Base-by-base conservation (phyloP, 2,797 vertebrate genomes). In the Phoxinus dragarum region DNA sequence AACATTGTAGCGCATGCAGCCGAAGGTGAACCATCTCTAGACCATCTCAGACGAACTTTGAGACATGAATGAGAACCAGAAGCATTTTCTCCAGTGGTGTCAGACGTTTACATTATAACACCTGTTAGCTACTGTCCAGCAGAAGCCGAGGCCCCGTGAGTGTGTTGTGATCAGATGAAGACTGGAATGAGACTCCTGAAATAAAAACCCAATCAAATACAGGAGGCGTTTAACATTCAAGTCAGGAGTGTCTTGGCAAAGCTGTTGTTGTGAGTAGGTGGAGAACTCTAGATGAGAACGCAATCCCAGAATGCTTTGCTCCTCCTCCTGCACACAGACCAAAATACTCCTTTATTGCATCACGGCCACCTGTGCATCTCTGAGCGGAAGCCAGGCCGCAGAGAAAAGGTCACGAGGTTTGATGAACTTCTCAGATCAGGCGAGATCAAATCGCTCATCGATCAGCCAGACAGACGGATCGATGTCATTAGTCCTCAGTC, bases 351-450 rank as follows among this genome's bases (percentile, higher is more conserved):
- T 31, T 74, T 68, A 40, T 31, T 27, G 80, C 16, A 59, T 81
- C 36, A 66, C 16, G 3, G 21, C 40, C 84, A 74, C 56, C 61
- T 52, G 64, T 36, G 44, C 12, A 7, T 47, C 85, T 64, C 12
- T 6, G 61, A 74, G 86, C 86, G 86, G 36, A 86, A 88, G 81
- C 80, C 74, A 86, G 81, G 64, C 72, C 87, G 88, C 27, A 64
- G 88, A 71, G 84, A 86, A 93, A 92, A 95, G 84, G 85, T 93
- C 90, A 93, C 71, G 21, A 12, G 88, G 88, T 92, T 78, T 93
- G 94, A 95, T 92, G 88, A 94, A 94, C 88, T 93, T 92, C 82
- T 90, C 40, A 84, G 89, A 85, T 93, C 91, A 90, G 89, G 89
- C 7, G 80, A 56, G 88, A 88, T 93, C 86, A 92, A 90, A 88